These are phyloP conservation scores for Stercorarius parasiticus DNA, from an alignment of 2,113 vertebrate species.

Conservation along the genomic window DNA sequence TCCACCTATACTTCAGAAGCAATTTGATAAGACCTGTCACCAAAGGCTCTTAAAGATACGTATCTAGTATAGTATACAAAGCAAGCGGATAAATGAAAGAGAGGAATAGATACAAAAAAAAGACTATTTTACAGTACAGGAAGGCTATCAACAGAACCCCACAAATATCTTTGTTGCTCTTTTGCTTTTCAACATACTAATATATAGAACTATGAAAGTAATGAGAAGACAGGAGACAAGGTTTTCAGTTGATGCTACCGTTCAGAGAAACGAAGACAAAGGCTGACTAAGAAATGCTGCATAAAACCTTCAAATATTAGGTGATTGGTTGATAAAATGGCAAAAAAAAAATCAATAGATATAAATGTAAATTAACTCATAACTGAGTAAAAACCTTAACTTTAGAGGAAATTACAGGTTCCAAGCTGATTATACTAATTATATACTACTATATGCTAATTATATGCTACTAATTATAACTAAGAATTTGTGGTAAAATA, in stretches of 20 bases:
- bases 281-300: neutral
- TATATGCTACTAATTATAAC: neutral
- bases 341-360: neutral
- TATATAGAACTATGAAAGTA: neutral
- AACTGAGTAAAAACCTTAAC: neutral
- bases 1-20: neutral
- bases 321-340: neutral
- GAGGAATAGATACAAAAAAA: neutral
- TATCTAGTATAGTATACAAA: neutral
- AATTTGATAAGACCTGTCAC: neutral
- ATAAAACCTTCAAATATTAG: neutral
- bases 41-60: neutral
- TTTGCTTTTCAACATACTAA: neutral
- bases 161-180: neutral
- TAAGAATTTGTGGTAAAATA: neutral
- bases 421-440: neutral
- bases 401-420: neutral
- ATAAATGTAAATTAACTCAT: neutral
- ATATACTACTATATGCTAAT: too few relatives aligned
- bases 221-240: neutral
- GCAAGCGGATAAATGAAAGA: neutral
- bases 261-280: neutral
- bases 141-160: neutral
- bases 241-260: neutral
- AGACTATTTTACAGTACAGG: neutral